Conservation (phyloP, 2,113 vertebrate genomes). For the Chunga burmeisteri region DNA sequence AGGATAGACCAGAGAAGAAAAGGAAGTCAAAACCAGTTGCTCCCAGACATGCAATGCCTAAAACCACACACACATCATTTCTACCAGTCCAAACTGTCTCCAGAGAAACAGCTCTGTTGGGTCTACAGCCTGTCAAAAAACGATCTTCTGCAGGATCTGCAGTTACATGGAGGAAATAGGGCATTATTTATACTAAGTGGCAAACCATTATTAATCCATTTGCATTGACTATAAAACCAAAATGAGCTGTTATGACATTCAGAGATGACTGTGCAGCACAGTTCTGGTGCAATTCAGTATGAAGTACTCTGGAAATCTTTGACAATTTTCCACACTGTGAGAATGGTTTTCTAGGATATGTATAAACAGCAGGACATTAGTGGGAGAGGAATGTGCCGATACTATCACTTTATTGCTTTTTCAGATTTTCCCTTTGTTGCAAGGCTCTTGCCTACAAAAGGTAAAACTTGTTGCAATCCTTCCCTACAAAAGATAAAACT, state of each 20-base stretch:
- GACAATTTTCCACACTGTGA: conserved; percentile 16
- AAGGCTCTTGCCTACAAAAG: background rate
- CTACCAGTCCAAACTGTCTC: background rate
- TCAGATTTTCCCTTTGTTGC: background rate
- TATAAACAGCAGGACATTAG: background rate
- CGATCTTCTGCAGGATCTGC: background rate
- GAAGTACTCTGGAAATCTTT: conserved; percentile 26
- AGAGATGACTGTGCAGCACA: conserved; percentile 13
- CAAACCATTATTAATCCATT: conserved; percentile 54
- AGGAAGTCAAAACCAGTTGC: background rate
- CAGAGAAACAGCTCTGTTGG: background rate
- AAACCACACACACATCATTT: background rate
- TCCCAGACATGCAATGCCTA: background rate
- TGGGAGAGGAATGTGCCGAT: background rate
- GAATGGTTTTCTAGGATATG: background rate
- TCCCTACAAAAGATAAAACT: background rate
- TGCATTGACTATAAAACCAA: conserved; percentile 18
- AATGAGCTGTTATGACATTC: conserved; percentile 26
- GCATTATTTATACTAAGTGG: conserved; percentile 68
- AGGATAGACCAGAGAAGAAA: background rate
- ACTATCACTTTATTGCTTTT: background rate
- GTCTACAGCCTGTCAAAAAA: background rate
- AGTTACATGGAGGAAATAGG: conserved; percentile 38
- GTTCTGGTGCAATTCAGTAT: conserved; percentile 49
- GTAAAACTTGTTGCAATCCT: background rate